phyloP scores from a whole-genome alignment of 2,888 invertebrate species.

The Autographa gamma region DNA sequence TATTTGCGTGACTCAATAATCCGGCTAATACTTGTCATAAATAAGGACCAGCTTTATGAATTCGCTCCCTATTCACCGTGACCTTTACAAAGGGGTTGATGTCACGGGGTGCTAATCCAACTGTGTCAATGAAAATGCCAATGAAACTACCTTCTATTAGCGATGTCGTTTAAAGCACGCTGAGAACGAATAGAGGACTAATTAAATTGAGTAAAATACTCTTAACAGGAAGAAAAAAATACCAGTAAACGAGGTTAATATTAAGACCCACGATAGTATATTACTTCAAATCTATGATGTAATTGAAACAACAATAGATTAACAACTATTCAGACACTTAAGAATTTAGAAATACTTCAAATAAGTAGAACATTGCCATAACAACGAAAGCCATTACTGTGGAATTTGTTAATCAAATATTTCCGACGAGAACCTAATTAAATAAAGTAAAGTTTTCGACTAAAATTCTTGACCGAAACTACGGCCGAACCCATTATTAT shows the following conservation, averaged over 20 bases:
- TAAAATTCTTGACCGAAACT: constrained; percentile 24
- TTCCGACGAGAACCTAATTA: constrained; percentile 17
- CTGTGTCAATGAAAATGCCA: constrained; percentile 67
- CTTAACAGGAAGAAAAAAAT: not conserved
- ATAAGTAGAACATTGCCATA: not conserved
- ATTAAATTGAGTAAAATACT: not conserved
- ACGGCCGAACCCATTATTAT: constrained; percentile 5
- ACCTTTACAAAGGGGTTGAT: constrained; percentile 68
- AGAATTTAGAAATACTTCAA: constrained; percentile 1
- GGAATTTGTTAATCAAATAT: constrained; percentile 7
- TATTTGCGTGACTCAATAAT: constrained; percentile 38
- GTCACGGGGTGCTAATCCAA: constrained; percentile 61
- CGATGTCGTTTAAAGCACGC: constrained; percentile 16
- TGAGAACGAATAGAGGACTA: not conserved
- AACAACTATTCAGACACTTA: not conserved
- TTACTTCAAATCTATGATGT: not conserved
- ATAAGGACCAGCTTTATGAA: constrained; percentile 49
- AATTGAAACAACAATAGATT: not conserved
- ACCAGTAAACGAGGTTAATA: not conserved
- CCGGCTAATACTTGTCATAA: constrained; percentile 39
- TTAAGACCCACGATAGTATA: too few species aligned
- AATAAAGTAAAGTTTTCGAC: constrained; percentile 6
- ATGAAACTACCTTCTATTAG: constrained; percentile 45
- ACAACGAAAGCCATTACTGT: not conserved
- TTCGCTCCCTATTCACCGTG: constrained; percentile 49